A percentile compares a stretch with the other conserved stretches of the same genome.
phyloP scores from a whole-genome alignment of 2,797 vertebrate genomes.

The Acanthurus tractus region DNA sequence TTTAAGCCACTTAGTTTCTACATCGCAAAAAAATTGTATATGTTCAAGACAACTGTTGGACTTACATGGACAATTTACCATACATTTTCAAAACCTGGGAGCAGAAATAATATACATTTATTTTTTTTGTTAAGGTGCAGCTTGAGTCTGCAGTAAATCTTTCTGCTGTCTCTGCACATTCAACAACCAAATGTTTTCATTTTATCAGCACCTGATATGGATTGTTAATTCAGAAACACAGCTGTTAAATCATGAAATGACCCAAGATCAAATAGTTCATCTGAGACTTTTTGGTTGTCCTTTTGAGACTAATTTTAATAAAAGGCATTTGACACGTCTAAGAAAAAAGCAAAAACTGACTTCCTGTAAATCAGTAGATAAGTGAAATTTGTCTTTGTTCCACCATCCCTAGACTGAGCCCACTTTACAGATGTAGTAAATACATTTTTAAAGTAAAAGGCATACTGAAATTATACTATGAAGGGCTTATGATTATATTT shows the following conservation, averaged over 20 bases:
- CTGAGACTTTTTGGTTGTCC: background rate
- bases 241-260: constrained; percentile 1
- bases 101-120: background rate
- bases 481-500: constrained; percentile 33
- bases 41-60: constrained; percentile 5
- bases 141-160: constrained; percentile 11
- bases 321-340: background rate
- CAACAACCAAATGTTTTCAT: constrained; percentile 6
- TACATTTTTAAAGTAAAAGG: constrained; percentile 44
- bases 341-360: constrained; percentile 1
- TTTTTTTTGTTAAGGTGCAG: constrained; percentile 3
- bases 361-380: background rate
- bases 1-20: constrained; percentile 10
- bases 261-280: background rate
- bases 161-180: background rate
- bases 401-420: constrained; percentile 10
- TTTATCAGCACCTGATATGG: constrained; percentile 16
- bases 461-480: constrained; percentile 25
- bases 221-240: constrained; percentile 32
- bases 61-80: background rate
- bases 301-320: background rate
- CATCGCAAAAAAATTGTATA: constrained; percentile 6
- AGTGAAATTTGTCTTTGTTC: background rate
- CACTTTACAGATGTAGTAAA: constrained; percentile 19
- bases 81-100: constrained; percentile 27